These are phyloP conservation scores for Tuberolachnus salignus DNA, from an alignment of 2,888 invertebrate species.

Conservation along the genomic window DNA sequence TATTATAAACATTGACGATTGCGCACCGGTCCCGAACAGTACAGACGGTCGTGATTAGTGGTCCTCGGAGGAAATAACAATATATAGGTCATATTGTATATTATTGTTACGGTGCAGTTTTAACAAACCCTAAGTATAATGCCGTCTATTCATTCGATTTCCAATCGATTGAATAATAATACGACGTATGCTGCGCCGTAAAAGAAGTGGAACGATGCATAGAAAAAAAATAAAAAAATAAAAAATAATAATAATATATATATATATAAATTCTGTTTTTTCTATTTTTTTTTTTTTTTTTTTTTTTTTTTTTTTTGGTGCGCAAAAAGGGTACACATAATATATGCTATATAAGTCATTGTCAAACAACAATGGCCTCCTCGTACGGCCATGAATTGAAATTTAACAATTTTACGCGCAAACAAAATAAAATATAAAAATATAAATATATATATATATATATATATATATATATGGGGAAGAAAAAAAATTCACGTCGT, in stretches of 20 bases:
- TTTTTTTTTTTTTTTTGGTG: neutral
- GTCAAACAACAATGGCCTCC: neutral
- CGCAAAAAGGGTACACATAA: neutral
- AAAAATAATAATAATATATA: too few species aligned
- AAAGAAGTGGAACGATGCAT: neutral
- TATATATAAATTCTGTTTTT: too few species aligned
- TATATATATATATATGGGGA: too few species aligned
- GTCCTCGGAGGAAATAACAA: neutral
- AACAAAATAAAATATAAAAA: too few species aligned
- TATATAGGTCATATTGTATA: too few species aligned
- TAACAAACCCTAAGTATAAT: neutral
- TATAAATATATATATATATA: too few species aligned
- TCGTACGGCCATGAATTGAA: neutral
- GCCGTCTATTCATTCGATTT: neutral
- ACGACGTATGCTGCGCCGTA: neutral
- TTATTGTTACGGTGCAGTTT: neutral
- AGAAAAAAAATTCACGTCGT: neutral
- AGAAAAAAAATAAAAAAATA: neutral
- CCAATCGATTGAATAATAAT: neutral
- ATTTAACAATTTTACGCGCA: neutral
- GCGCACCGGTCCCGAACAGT: too few species aligned
- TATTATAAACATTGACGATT: too few species aligned
- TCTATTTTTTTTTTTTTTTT: neutral
- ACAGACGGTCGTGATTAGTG: neutral
- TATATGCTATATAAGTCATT: neutral